phyloP scores from a whole-genome alignment of 1,140 invertebrate genomes.

The Drosophila sulfurigaster region DNA sequence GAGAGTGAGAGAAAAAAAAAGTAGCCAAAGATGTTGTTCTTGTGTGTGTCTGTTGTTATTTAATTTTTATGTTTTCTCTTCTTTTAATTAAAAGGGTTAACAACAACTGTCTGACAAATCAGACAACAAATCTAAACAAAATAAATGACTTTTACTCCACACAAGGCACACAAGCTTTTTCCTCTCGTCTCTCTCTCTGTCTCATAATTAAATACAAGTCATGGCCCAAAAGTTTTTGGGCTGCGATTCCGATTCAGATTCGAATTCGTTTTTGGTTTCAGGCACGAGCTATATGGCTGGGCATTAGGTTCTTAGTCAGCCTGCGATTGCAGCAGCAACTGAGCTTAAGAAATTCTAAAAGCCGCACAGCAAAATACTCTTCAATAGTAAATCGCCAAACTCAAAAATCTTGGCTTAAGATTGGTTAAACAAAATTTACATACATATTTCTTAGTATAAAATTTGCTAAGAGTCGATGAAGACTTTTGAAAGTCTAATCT shows the following conservation, averaged over 20 bases:
- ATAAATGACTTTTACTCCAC: constrained; percentile 77
- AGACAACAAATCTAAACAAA: constrained; percentile 70
- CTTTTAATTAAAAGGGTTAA: constrained; percentile 74
- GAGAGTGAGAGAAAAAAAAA: constrained; percentile 21
- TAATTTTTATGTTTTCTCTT: constrained; percentile 56
- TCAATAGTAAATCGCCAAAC: neutral
- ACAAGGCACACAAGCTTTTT: constrained; percentile 56
- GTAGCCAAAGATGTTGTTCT: constrained; percentile 28
- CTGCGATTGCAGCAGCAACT: constrained; percentile 3
- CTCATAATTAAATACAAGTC: constrained; percentile 63
- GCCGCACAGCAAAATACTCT: constrained; percentile 7
- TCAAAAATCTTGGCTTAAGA: no score
- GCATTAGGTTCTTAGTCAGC: constrained; percentile 23
- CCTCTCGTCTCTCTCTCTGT: neutral
- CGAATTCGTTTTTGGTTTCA: neutral
- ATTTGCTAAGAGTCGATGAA: no score
- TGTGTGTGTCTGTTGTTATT: constrained; percentile 45
- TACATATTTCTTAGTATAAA: no score
- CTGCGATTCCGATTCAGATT: neutral
- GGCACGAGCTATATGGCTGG: neutral
- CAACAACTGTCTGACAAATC: constrained; percentile 62
- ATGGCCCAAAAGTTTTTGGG: constrained; percentile 52
- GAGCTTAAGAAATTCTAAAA: neutral
- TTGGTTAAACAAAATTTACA: no score
- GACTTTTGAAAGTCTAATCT: no score